Evolutionary conservation across 2,888 invertebrate species (phyloP).

Genomic region (Colletes collaris): DNA sequence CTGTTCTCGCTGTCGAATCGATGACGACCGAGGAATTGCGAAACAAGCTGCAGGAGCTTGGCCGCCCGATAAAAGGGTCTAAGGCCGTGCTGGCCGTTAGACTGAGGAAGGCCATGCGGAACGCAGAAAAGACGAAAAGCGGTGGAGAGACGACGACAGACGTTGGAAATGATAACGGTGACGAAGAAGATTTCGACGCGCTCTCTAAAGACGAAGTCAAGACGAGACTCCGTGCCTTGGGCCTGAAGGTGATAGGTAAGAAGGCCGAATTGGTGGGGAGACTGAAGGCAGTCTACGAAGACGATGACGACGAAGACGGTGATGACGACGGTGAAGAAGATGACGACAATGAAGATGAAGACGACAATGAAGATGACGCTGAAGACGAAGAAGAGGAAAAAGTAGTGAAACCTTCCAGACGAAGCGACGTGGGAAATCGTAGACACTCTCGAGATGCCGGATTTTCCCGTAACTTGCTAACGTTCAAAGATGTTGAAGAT

Average conservation of each 20-base stretch:
- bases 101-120: neutral
- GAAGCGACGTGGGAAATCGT: too few species aligned
- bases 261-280: neutral
- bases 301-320: neutral
- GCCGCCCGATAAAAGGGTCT: neutral
- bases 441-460: too few species aligned
- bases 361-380: neutral
- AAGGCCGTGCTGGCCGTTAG: neutral
- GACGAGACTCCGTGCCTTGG: neutral
- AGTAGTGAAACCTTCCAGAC: too few species aligned
- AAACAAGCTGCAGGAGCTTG: neutral
- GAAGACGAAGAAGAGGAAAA: neutral
- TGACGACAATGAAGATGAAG: neutral
- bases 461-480: too few species aligned
- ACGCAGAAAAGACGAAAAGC: neutral
- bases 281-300: neutral
- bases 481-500: too few species aligned
- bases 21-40: neutral
- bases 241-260: neutral
- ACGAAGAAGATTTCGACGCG: neutral
- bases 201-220: neutral
- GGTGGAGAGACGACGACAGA: neutral
- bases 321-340: neutral
- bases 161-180: neutral
- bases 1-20: neutral